phyloP scores from a whole-genome alignment of 2,113 vertebrate genomes.

The Diadophis punctatus region DNA sequence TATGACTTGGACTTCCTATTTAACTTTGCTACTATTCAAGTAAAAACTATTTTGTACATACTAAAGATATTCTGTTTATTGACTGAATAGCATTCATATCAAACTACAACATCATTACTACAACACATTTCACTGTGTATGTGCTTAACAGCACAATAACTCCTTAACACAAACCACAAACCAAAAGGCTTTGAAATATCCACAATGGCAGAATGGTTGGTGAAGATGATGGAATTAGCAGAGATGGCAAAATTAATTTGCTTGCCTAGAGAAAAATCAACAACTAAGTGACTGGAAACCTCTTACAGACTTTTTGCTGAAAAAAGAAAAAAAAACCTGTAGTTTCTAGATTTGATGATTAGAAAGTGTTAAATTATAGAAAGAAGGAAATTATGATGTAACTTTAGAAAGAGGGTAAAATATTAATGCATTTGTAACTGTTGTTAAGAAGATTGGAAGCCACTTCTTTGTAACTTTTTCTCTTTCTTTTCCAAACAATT shows the following conservation, averaged over 20 bases:
- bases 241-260: background rate
- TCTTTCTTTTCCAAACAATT: background rate
- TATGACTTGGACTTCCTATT: too few species aligned
- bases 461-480: background rate
- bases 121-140: too few species aligned
- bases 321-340: background rate
- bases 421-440: background rate
- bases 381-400: background rate
- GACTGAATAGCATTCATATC: too few species aligned
- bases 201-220: background rate
- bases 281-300: background rate
- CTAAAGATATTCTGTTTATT: too few species aligned
- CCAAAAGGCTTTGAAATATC: background rate
- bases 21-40: too few species aligned
- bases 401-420: background rate
- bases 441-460: background rate
- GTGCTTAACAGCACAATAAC: too few species aligned
- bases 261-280: background rate
- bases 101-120: too few species aligned
- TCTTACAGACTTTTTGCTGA: background rate
- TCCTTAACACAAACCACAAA: too few species aligned
- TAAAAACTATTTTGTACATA: too few species aligned
- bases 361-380: background rate
- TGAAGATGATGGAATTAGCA: background rate
- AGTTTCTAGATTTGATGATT: background rate